phyloP scores from a whole-genome alignment of 2,797 vertebrate species.

The Pachyuromys duprasi region DNA sequence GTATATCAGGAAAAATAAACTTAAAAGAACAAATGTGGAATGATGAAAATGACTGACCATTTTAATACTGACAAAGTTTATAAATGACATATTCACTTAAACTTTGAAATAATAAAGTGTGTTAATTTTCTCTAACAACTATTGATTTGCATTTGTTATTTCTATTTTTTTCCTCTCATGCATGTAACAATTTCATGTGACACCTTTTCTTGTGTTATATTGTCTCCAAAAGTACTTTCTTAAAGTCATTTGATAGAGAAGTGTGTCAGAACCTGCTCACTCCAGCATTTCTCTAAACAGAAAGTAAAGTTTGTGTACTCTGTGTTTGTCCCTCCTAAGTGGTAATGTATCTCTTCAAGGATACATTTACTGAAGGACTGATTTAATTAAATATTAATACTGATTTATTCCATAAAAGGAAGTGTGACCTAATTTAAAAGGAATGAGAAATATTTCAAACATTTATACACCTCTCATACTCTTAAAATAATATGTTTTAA shows the following conservation, averaged over 20 bases:
- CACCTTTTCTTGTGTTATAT: neutral
- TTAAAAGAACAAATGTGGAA: neutral
- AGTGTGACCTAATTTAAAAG: neutral
- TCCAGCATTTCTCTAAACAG: slow-evolving; percentile 61
- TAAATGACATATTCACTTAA: neutral
- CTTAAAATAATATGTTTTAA: slow-evolving; percentile 21
- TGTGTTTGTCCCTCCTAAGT: slow-evolving; percentile 33
- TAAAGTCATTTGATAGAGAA: neutral
- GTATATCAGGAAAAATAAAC: neutral
- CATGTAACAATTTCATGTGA: neutral
- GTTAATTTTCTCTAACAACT: neutral
- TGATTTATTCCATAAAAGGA: slow-evolving; percentile 55
- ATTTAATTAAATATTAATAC: slow-evolving; percentile 74
- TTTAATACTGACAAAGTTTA: neutral
- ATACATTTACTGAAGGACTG: slow-evolving; percentile 47
- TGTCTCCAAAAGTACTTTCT: neutral
- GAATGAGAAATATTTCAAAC: slow-evolving; percentile 29
- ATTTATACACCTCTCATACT: neutral
- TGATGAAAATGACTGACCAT: neutral
- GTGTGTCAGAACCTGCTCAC: slow-evolving; percentile 34
- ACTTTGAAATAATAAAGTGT: neutral
- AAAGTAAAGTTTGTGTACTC: neutral
- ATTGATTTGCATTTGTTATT: neutral
- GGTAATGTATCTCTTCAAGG: slow-evolving; percentile 51
- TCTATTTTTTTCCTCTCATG: neutral